These are phyloP conservation scores for Tenebrio molitor DNA, from an alignment of 1,140 invertebrate genomes.

Conservation along the genomic window DNA sequence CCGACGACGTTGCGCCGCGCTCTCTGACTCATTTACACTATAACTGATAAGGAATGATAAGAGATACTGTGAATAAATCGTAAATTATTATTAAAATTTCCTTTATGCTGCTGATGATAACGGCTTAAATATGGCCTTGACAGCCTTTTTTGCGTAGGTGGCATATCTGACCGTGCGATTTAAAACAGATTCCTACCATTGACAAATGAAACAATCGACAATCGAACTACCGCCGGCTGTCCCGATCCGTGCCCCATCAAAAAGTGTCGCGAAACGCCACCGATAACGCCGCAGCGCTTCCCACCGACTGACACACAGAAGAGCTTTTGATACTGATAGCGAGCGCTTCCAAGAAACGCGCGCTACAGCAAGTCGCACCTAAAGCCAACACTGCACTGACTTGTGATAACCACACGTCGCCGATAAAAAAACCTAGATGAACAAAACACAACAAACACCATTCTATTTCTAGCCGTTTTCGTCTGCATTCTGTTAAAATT, in stretches of 20 bases:
- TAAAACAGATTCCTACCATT: not conserved
- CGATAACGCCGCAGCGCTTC: not conserved
- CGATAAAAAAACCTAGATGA: not conserved
- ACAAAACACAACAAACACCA: not conserved
- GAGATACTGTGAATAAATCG: constrained; percentile 34
- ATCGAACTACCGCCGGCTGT: not conserved
- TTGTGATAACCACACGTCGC: no score
- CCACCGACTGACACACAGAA: not conserved
- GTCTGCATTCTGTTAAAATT: constrained; percentile 19
- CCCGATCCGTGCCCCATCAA: constrained; percentile 7
- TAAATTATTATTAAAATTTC: constrained; percentile 31
- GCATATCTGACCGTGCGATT: not conserved
- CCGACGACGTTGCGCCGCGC: not conserved
- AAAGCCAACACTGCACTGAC: no score
- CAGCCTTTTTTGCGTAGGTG: constrained; percentile 15
- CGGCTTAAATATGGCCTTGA: constrained; percentile 6
- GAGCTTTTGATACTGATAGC: constrained; percentile 12
- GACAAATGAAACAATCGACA: no score
- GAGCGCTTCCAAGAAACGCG: constrained; percentile 2
- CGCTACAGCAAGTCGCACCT: not conserved
- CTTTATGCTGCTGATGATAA: constrained; percentile 11
- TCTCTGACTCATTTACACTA: constrained; percentile 28
- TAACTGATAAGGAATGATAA: constrained; percentile 26
- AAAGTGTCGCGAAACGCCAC: not conserved
- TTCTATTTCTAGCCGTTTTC: not conserved